Conservation (phyloP, 1,140 invertebrate species). For the Brachionus asplanchnoidis region DNA sequence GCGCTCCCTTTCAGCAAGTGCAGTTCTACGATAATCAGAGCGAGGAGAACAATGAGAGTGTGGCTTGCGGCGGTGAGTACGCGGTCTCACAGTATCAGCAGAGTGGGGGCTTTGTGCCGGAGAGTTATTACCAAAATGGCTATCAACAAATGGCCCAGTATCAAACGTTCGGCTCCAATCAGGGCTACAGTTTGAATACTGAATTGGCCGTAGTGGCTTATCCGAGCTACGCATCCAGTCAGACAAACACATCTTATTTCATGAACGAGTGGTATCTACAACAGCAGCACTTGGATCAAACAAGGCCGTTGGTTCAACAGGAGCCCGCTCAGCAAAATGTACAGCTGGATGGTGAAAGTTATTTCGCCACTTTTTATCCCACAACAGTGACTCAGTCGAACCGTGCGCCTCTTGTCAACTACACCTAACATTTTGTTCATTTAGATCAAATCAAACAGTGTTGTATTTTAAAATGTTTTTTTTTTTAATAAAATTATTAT, state of each 20-base stretch:
- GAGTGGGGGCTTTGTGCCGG: neutral
- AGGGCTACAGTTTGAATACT: neutral
- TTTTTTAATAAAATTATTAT: neutral
- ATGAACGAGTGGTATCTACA: constrained; percentile 22
- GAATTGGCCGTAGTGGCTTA: neutral
- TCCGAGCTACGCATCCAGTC: neutral
- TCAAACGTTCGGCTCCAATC: neutral
- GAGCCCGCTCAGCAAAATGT: neutral
- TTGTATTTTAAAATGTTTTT: neutral
- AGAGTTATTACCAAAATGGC: neutral
- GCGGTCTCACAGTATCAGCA: neutral
- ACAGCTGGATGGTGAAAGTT: neutral
- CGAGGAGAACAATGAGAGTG: neutral
- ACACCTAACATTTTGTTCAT: neutral
- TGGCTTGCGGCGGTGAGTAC: neutral
- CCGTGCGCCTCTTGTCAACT: neutral
- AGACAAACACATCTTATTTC: constrained; percentile 6
- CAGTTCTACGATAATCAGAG: neutral
- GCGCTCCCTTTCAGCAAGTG: neutral
- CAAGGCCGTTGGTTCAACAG: neutral
- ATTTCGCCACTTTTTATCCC: neutral
- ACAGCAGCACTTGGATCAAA: neutral
- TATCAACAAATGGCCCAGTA: neutral
- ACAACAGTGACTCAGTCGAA: neutral
- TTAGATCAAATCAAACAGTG: constrained; percentile 7